phyloP scores from a whole-genome alignment of 2,888 invertebrate genomes.

The Periphyllus acericola region DNA sequence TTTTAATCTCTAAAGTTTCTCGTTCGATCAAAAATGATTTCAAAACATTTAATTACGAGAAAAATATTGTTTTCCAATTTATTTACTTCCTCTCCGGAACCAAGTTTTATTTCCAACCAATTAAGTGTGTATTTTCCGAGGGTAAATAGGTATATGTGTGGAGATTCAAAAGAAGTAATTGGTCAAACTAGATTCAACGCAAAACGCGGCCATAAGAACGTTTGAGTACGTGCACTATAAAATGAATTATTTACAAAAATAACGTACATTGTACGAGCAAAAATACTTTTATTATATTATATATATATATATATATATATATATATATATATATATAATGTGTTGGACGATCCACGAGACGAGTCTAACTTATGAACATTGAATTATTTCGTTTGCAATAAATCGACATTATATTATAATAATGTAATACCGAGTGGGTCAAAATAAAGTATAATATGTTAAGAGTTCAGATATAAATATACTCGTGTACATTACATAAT shows the following conservation, averaged over 20 bases:
- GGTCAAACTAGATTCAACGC: background rate
- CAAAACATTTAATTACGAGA: background rate
- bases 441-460: too few relatives aligned
- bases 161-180: conserved; percentile 1
- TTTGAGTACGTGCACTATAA: background rate
- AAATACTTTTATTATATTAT: too few relatives aligned
- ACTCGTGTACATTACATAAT: background rate
- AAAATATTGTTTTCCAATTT: background rate
- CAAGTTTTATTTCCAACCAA: background rate
- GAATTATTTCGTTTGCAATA: too few relatives aligned
- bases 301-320: too few relatives aligned
- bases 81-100: background rate
- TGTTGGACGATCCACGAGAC: too few relatives aligned
- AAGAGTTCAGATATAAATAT: too few relatives aligned
- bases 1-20: background rate
- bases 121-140: background rate
- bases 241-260: too few relatives aligned
- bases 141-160: background rate
- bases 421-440: too few relatives aligned
- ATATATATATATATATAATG: too few relatives aligned
- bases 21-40: background rate
- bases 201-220: background rate
- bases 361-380: too few relatives aligned
- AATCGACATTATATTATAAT: too few relatives aligned
- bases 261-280: too few relatives aligned